phyloP scores from a whole-genome alignment of 2,113 vertebrate genomes.

The Amazona guildingii region DNA sequence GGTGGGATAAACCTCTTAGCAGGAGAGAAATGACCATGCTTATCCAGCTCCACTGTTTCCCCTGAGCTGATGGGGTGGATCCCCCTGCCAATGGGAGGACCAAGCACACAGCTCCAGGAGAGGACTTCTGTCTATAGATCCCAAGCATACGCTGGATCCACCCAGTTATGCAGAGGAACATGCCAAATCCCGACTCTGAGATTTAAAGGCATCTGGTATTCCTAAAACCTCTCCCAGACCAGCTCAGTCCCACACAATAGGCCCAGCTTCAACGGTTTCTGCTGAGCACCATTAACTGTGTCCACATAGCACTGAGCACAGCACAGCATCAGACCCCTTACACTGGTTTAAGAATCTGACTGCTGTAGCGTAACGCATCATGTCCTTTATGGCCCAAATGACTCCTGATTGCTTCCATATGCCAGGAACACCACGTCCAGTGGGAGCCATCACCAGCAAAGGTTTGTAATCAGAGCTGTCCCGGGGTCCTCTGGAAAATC shows the following conservation, averaged over 20 bases:
- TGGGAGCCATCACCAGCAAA: slow-evolving; percentile 35
- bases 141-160: not conserved
- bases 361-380: not conserved
- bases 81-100: rapidly evolving
- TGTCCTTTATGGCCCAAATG: not conserved
- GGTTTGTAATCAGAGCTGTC: slow-evolving; percentile 38
- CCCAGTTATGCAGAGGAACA: no score
- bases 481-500: not conserved
- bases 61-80: not conserved
- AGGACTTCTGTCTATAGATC: not conserved
- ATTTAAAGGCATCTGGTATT: not conserved
- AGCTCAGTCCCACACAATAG: not conserved
- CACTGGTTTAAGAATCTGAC: not conserved
- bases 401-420: slow-evolving; percentile 59
- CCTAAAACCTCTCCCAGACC: not conserved
- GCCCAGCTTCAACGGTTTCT: not conserved
- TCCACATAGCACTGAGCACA: not conserved
- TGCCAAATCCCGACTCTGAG: not conserved
- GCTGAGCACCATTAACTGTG: not conserved
- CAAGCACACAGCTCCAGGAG: not conserved
- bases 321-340: not conserved
- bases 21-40: not conserved
- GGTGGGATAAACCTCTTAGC: not conserved
- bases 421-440: not conserved
- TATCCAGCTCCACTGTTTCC: not conserved